These are phyloP conservation scores for Smittia aterrima DNA, from an alignment of 2,888 invertebrate species.

Conservation along the genomic window DNA sequence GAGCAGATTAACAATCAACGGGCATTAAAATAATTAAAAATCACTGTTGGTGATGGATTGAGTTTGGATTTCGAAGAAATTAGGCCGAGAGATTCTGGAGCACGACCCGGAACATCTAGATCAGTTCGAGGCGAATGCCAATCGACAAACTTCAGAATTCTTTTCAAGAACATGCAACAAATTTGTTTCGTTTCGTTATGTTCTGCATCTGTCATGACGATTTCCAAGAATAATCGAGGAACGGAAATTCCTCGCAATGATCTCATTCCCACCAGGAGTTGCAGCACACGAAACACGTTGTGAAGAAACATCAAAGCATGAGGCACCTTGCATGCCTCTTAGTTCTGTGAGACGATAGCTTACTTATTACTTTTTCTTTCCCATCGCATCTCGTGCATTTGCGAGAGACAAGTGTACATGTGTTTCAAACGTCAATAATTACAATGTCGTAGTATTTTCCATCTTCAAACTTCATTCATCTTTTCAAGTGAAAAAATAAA, in stretches of 20 bases:
- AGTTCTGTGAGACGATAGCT: neutral
- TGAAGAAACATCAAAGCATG: neutral
- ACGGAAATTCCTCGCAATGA: too few relatives aligned
- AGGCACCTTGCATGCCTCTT: neutral
- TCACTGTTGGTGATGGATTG: neutral
- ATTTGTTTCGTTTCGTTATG: too few relatives aligned
- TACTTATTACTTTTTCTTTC: neutral
- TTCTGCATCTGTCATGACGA: too few relatives aligned
- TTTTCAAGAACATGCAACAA: too few relatives aligned
- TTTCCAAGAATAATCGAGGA: too few relatives aligned
- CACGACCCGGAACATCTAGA: too few relatives aligned
- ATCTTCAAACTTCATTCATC: conserved; percentile 31
- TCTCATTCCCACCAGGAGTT: neutral
- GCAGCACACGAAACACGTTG: neutral
- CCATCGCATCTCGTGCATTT: neutral
- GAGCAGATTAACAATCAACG: neutral
- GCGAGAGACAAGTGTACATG: conserved; percentile 3
- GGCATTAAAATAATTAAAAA: neutral
- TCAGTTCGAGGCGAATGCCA: too few relatives aligned
- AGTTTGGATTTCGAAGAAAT: too few relatives aligned
- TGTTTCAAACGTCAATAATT: conserved; percentile 5
- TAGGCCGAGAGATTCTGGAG: too few relatives aligned
- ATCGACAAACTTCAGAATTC: too few relatives aligned
- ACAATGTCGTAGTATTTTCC: conserved; percentile 11
- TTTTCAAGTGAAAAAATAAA: neutral